Conservation (phyloP, 2,888 invertebrate species). For the Parnassius apollo region DNA sequence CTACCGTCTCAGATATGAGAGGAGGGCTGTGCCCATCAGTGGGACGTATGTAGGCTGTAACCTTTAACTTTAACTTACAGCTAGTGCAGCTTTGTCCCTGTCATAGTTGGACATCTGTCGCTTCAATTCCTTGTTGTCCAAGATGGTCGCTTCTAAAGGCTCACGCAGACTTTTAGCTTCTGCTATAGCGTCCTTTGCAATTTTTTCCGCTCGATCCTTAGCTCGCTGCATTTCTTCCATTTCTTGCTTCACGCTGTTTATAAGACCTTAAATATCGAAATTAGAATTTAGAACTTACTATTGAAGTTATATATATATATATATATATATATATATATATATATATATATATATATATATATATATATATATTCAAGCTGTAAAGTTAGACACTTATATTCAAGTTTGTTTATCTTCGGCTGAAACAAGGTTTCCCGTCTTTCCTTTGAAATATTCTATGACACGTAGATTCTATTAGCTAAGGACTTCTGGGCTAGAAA, state of each 20-base stretch:
- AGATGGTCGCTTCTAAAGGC: conserved; percentile 86
- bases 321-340: no score
- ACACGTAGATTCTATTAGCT: no score
- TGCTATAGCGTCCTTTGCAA: conserved; percentile 82
- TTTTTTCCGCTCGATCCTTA: conserved; percentile 89
- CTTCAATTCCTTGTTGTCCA: conserved; percentile 86
- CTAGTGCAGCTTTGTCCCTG: conserved; percentile 89
- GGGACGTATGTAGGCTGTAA: no score
- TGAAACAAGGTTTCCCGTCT: no score
- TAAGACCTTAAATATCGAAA: conserved; percentile 74
- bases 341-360: no score
- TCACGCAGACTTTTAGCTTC: conserved; percentile 88
- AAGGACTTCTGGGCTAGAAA: no score
- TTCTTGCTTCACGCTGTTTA: conserved; percentile 90
- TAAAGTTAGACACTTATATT: no score
- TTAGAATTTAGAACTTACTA: background rate
- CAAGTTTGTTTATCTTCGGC: no score
- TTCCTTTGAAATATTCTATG: no score
- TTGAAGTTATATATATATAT: no score
- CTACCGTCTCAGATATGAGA: conserved; percentile 47
- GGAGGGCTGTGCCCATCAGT: no score
- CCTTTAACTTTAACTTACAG: conserved; percentile 59
- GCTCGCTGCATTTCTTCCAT: conserved; percentile 89
- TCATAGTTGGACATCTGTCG: conserved; percentile 91
- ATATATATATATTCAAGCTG: no score